Evolutionary conservation across 2,888 invertebrate genomes (phyloP).

Genomic region (Arrhopalites spinosus): DNA sequence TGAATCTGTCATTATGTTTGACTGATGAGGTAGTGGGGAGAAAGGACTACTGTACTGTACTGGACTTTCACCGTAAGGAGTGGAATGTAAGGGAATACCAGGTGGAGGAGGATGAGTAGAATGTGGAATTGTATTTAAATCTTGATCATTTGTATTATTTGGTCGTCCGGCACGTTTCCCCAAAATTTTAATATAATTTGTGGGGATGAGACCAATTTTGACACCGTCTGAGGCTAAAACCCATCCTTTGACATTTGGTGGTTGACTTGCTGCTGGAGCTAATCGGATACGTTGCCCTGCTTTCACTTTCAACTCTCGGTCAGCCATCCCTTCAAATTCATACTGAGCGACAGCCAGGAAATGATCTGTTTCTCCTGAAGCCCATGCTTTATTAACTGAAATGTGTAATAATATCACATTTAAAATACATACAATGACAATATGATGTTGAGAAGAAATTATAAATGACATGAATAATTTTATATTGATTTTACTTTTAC

Average conservation of each 20-base stretch:
- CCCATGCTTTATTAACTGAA: constrained; percentile 59
- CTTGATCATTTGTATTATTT: background rate
- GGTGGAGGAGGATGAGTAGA: constrained; percentile 8
- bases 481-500: constrained; percentile 20
- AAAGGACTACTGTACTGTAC: too few species aligned
- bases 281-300: constrained; percentile 77
- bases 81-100: too few species aligned
- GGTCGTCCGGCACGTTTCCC: constrained; percentile 29
- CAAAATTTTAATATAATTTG: constrained; percentile 62
- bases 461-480: background rate
- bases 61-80: too few species aligned
- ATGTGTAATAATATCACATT: background rate
- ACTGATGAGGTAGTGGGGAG: too few species aligned
- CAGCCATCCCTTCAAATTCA: constrained; percentile 70
- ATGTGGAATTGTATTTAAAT: background rate
- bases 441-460: background rate
- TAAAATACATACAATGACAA: constrained; percentile 5
- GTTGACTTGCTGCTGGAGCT: constrained; percentile 84
- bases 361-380: constrained; percentile 62
- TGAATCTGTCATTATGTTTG: too few species aligned
- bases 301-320: constrained; percentile 77
- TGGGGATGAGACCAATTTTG: constrained; percentile 63
- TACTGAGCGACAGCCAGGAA: constrained; percentile 67
- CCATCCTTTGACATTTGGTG: constrained; percentile 66
- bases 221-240: constrained; percentile 63